Evolutionary conservation across 1,140 invertebrate species (phyloP), one percentile per base, ranked within the genome.

Genomic region (Sminthurides bifidus): DNA sequence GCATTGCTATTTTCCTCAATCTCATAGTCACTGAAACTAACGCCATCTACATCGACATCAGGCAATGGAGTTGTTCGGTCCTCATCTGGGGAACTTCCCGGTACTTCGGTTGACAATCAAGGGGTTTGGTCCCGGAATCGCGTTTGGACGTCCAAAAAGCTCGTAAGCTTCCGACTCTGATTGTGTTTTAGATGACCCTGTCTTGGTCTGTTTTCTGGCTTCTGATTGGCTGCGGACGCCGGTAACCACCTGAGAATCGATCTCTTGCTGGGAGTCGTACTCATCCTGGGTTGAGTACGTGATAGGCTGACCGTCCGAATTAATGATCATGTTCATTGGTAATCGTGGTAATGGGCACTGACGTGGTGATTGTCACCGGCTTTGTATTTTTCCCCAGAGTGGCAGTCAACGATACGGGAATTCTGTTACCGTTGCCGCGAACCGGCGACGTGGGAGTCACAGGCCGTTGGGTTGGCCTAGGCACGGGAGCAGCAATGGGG

Each of bases 131-230:
- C 19, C 23, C 26, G 46, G 30, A 14, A 29, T 17, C 5, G 46
- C 23, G 23, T 48, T 43, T 3, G 56, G 8, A 41, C 27, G n/a
- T 2, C 43, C 41, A 46, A 58, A 55, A 33, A 48, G 41, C 43
- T 58, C 56, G 30, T 61, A 61, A 6, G 55, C 60, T 33, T 61
- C 60, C 0, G 60, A 61, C 26, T 51, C 38, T 1, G 55, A 58
- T 50, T 58, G 50, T 15, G 19, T 23, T 4, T 45, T 38, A 19
- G 51, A 38, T 4, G 52, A 54, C 4, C 10, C 21, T 14, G 52
- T 44, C 35, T 61, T 61, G n/a, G 52, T 51, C 45, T 55, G 57
- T 3, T 14, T 14, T 40, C 46, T 21, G 5, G 48, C 35, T 40
- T 61, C 54, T 4, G 40, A 26, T 38, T 27, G 40, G 17, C 30